A percentile compares a stretch with the other conserved stretches of the same genome.
Conservation (phyloP, 2,113 vertebrate genomes). For the Marmota flaviventris region DNA sequence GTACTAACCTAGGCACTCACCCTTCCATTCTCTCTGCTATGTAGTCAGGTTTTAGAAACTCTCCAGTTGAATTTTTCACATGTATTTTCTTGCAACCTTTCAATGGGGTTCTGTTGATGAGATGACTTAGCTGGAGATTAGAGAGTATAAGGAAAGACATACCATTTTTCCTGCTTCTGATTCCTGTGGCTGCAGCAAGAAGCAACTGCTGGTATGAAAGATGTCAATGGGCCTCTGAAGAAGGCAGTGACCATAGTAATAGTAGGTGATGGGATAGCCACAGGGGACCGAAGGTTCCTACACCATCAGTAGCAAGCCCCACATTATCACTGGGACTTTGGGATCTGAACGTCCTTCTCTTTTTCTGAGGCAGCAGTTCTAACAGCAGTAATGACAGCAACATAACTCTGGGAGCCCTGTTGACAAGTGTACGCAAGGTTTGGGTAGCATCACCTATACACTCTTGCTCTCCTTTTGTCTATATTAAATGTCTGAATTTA, state of each 20-base stretch:
- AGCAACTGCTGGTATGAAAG: neutral
- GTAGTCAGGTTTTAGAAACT: neutral
- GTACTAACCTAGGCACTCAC: neutral
- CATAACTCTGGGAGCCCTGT: neutral
- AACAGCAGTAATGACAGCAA: neutral
- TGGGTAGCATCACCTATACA: neutral
- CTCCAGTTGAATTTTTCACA: neutral
- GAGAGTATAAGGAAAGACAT: neutral
- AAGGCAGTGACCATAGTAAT: no score
- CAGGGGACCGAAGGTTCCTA: neutral
- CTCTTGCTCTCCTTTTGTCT: neutral
- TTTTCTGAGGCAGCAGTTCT: neutral
- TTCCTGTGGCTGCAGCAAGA: neutral
- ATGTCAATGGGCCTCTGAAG: neutral
- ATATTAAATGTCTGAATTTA: conserved; percentile 1
- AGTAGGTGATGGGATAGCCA: neutral
- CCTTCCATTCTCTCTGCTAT: neutral
- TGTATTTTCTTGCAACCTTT: neutral
- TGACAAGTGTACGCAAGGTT: neutral
- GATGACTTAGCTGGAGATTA: neutral
- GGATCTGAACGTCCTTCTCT: neutral
- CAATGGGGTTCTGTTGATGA: neutral
- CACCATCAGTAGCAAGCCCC: neutral
- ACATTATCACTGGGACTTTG: neutral
- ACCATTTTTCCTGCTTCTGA: neutral